Evolutionary conservation across 1,140 invertebrate species (phyloP).

Genomic region (Fragariocoptes setiger): DNA sequence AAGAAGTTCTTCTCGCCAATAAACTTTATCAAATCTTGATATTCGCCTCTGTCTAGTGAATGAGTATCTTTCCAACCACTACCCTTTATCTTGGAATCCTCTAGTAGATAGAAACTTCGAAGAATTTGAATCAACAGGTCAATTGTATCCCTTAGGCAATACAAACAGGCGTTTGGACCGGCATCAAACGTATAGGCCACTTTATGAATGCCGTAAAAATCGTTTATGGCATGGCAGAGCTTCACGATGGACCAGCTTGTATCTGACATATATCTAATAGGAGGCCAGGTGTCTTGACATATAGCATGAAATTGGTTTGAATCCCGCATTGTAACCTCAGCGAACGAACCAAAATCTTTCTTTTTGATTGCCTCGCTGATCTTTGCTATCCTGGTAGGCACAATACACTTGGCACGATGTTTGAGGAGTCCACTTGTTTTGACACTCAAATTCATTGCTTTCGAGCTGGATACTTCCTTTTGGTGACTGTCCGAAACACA

Average conservation of each 20-base stretch:
- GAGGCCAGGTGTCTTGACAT: conserved; percentile 74
- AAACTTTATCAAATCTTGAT: too few relatives aligned
- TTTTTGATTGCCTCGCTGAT: conserved; percentile 42
- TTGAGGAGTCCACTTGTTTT: conserved; percentile 50
- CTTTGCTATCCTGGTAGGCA: conserved; percentile 30
- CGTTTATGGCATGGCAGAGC: conserved; percentile 52
- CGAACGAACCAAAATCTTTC: conserved; percentile 56
- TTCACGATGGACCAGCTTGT: conserved; percentile 41
- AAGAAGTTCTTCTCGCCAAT: too few relatives aligned
- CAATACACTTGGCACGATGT: conserved; percentile 31
- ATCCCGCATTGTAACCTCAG: conserved; percentile 76
- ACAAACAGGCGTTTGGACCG: conserved; percentile 77
- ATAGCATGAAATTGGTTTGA: conserved; percentile 91
- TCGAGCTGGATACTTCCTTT: conserved; percentile 59
- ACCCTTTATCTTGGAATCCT: too few relatives aligned
- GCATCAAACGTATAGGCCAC: conserved; percentile 88
- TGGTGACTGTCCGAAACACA: conserved; percentile 51
- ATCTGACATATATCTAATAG: conserved; percentile 66
- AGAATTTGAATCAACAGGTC: too few relatives aligned
- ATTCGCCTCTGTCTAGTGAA: too few relatives aligned
- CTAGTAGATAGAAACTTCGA: too few relatives aligned
- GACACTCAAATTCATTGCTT: conserved; percentile 55
- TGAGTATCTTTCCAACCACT: too few relatives aligned
- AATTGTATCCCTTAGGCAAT: conserved; percentile 43
- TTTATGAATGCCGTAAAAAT: conserved; percentile 23